phyloP scores from a whole-genome alignment of 2,888 invertebrate genomes.

The Boloria selene region DNA sequence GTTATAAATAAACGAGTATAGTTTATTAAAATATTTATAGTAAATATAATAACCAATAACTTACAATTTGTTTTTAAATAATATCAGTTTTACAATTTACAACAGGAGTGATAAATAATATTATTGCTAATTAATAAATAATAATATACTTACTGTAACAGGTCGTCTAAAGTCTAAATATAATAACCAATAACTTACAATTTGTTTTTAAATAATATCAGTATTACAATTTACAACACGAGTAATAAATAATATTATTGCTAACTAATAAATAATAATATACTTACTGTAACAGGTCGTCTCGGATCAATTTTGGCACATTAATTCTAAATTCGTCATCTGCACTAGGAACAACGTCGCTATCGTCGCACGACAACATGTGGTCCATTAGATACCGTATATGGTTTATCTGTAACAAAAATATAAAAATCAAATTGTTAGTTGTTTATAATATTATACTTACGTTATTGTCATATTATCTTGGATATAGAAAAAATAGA shows the following conservation, averaged over 20 bases:
- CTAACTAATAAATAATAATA: not conserved
- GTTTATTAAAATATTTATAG: not conserved
- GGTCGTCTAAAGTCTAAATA: slow-evolving; percentile 52
- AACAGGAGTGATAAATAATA: no score
- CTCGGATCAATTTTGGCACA: slow-evolving; percentile 61
- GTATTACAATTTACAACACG: no score
- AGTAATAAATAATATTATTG: no score
- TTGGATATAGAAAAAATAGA: no score
- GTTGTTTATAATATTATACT: not conserved
- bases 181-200: not conserved
- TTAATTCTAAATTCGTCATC: slow-evolving; percentile 58
- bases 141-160: slow-evolving; percentile 57
- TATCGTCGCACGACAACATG: slow-evolving; percentile 75
- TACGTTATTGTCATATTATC: no score
- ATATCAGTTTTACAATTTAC: not conserved
- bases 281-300: slow-evolving; percentile 62
- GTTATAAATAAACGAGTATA: no score
- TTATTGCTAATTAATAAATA: no score
- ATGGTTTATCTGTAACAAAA: slow-evolving; percentile 84
- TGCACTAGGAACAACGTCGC: slow-evolving; percentile 55
- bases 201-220: not conserved
- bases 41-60: not conserved
- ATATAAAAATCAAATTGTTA: no score
- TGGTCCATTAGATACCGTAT: slow-evolving; percentile 88
- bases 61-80: not conserved